These are phyloP conservation scores for Drosophila longiperda DNA, from an alignment of 2,888 invertebrate genomes.

Conservation along the genomic window DNA sequence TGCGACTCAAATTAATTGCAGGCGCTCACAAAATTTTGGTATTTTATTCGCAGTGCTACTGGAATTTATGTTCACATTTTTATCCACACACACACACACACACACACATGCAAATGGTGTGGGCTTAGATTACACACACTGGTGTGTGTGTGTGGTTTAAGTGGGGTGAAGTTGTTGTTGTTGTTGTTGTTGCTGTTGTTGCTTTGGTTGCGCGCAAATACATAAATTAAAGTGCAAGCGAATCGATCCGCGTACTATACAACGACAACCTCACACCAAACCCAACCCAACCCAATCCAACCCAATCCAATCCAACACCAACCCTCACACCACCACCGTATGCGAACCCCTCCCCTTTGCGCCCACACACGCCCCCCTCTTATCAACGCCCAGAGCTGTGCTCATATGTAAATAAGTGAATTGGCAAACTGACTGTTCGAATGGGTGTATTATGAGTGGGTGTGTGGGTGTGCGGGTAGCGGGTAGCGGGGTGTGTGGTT, in stretches of 20 bases:
- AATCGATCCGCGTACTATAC: conserved; percentile 45
- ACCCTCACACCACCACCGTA: neutral
- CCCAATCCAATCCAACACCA: neutral
- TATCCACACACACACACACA: conserved; percentile 23
- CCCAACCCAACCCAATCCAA: neutral
- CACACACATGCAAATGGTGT: conserved; percentile 53
- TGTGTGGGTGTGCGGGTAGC: neutral
- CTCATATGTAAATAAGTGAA: conserved; percentile 57
- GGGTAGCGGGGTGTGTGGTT: conserved; percentile 16
- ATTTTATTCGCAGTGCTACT: conserved; percentile 46
- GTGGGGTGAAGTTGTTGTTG: conserved; percentile 36
- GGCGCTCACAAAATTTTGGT: conserved; percentile 42
- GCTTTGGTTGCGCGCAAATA: conserved; percentile 57
- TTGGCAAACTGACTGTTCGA: conserved; percentile 8
- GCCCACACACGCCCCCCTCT: conserved; percentile 24
- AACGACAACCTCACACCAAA: neutral
- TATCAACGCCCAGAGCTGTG: conserved; percentile 42
- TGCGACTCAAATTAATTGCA: conserved; percentile 65
- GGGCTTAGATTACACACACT: conserved; percentile 41
- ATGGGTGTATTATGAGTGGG: neutral
- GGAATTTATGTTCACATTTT: conserved; percentile 79
- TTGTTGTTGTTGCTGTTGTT: neutral
- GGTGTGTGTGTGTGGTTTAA: conserved; percentile 20
- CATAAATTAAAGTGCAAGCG: conserved; percentile 74
- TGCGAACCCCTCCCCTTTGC: neutral